phyloP scores from a whole-genome alignment of 2,797 vertebrate genomes.

The Phrynocephalus guinanensis region DNA sequence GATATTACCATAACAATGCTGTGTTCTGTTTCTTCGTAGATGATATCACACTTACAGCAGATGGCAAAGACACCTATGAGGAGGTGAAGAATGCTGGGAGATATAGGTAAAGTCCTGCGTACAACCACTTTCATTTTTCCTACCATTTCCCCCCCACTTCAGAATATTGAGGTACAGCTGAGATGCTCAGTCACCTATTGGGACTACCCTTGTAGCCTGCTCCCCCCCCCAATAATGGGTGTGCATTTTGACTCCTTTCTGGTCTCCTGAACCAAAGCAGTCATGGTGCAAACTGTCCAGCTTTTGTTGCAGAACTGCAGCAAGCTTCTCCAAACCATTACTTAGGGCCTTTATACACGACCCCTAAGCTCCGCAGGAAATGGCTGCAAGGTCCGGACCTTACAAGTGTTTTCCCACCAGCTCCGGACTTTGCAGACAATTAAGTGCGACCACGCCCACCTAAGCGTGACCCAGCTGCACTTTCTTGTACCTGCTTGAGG shows the following conservation, averaged over 20 bases:
- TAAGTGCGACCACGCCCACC: no score
- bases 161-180: not conserved
- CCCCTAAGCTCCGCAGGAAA: no score
- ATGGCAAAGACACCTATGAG: constrained; percentile 94
- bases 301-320: not conserved
- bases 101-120: constrained; percentile 85
- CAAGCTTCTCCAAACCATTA: not conserved
- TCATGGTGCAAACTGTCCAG: not conserved
- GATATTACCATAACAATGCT: not conserved
- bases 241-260: not conserved
- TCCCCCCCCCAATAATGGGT: not conserved
- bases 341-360: no score
- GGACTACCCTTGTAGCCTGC: not conserved
- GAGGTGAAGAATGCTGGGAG: constrained; percentile 93
- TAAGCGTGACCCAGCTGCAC: no score
- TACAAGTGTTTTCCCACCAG: no score
- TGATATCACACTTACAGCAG: constrained; percentile 93
- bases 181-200: not conserved
- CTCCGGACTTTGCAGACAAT: no score
- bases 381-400: no score
- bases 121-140: constrained; percentile 11
- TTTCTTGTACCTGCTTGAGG: no score
- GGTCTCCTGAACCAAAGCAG: not conserved
- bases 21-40: constrained; percentile 76
- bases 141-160: not conserved